Evolutionary conservation across 2,888 invertebrate genomes (phyloP), one percentile per base, ranked within the genome.

Genomic region (Hydropsyche betteni): DNA sequence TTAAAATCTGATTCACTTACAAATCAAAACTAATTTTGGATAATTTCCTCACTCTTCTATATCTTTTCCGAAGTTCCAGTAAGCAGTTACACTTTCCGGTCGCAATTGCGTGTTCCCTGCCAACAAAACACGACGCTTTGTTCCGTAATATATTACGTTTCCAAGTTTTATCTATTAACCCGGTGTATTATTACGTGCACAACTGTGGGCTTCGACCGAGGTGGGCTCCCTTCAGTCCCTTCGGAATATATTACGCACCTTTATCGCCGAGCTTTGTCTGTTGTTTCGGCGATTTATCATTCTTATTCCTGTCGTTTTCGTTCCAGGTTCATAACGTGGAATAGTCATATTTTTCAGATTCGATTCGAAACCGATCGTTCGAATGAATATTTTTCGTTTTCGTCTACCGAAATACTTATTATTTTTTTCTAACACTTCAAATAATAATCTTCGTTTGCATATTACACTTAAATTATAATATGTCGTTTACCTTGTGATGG

Each of bases 81-180:
- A 36, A 51, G 12, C 70, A 24, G 8, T 70, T 16, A 52, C 53
- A 70, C 70, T 70, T 72, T 72, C 58, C 55, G 34, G 72, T 38
- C 34, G 33, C 72, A 72, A 72, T 72, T 72, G 72, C 72, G 72
- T 72, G 72, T 34, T 36, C 36, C 34, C 14, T 8, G 36, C 33
- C 61, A 24, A 72, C 72, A 58, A 58, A 72, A 24, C 55, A 24
- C 58, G 64, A 44, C 44, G 8, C 38, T 69, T 69, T n/a, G 69
- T 64, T 64, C 64, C 33, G 24, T 72, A 72, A 72, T 72, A 72
- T 72, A 72, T 72, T 72, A 58, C 70, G 44, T 61, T 72, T 72
- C 61, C 72, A 55, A 69, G 36, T 64, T 64, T 64, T 64, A 64
- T 64, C 64, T 64, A 64, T 64, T 64, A 64, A 34, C 64, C 34